A percentile compares a stretch with the other conserved stretches of the same genome.
These are phyloP conservation scores for Megalurothrips usitatus DNA, from an alignment of 2,888 invertebrate genomes.

Conservation along the genomic window DNA sequence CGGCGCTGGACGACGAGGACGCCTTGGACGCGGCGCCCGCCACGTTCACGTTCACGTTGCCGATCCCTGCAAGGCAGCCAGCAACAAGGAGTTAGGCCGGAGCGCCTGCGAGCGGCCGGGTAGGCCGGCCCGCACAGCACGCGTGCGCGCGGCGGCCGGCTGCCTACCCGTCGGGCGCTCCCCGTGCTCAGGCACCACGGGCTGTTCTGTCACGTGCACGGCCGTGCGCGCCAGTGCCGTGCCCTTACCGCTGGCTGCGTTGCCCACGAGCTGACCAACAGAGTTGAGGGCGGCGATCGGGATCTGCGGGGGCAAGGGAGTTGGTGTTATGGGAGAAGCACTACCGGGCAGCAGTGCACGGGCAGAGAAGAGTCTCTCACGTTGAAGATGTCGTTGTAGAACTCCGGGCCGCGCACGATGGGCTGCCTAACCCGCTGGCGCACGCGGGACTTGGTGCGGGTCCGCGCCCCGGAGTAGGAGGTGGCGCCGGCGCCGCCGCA, in stretches of 20 bases:
- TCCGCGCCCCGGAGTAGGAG: neutral
- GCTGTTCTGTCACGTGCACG: no score
- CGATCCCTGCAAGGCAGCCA: neutral
- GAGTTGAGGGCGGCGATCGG: neutral
- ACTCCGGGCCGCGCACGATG: conserved; percentile 3
- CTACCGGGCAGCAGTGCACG: no score
- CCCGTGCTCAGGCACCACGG: no score
- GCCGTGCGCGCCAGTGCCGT: no score
- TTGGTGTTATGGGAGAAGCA: no score
- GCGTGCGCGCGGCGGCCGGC: neutral
- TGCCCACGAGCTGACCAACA: neutral
- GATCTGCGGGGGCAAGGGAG: neutral
- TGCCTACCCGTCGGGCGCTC: neutral
- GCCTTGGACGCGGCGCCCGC: neutral
- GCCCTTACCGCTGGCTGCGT: neutral
- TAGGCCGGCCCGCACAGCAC: no score
- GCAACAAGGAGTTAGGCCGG: no score
- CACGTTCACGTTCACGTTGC: conserved; percentile 15
- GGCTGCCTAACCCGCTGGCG: neutral
- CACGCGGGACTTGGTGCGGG: neutral
- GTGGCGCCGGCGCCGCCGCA: neutral
- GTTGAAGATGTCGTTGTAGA: conserved; percentile 24
- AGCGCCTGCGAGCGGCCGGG: no score
- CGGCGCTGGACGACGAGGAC: neutral
- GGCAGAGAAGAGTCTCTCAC: neutral